A percentile compares a stretch with the other conserved stretches of the same genome.
These are phyloP conservation scores for Trichogramma dendrolimi DNA, from an alignment of 2,888 invertebrate genomes.

Conservation along the genomic window DNA sequence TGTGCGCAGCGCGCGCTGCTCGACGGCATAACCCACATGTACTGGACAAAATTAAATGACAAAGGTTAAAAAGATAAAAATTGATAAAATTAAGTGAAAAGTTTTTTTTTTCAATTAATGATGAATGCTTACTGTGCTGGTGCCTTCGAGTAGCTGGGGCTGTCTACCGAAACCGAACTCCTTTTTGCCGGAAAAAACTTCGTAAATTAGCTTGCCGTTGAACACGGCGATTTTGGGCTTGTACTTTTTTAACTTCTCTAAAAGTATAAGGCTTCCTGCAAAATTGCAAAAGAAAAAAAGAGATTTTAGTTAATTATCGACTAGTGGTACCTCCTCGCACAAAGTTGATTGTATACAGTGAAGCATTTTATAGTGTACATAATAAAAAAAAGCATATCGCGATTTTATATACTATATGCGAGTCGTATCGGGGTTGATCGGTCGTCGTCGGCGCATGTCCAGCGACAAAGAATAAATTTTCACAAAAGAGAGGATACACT, in stretches of 20 bases:
- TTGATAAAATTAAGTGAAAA: neutral
- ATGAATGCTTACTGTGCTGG: constrained; percentile 76
- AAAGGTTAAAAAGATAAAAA: neutral
- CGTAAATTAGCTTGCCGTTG: constrained; percentile 98
- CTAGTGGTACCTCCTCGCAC: neutral
- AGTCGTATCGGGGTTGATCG: too few species aligned
- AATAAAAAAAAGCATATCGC: neutral
- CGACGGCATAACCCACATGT: constrained; percentile 99
- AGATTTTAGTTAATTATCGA: neutral
- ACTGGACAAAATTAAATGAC: constrained; percentile 58
- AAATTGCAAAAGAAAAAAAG: constrained; percentile 26
- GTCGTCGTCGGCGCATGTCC: too few species aligned
- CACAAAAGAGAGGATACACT: too few species aligned
- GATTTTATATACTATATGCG: too few species aligned
- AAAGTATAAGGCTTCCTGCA: constrained; percentile 71
- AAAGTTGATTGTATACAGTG: neutral
- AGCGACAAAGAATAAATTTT: too few species aligned
- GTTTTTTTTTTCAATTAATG: neutral
- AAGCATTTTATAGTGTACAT: constrained; percentile 3
- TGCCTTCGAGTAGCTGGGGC: constrained; percentile 87
- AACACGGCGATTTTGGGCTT: constrained; percentile 95
- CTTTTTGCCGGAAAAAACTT: constrained; percentile 95
- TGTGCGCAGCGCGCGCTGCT: constrained; percentile 96
- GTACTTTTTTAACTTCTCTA: constrained; percentile 86
- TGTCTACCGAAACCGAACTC: constrained; percentile 96